These are phyloP conservation scores for Cryptoleucopteryx plumbea DNA, from an alignment of 2,113 vertebrate genomes.

Conservation along the genomic window DNA sequence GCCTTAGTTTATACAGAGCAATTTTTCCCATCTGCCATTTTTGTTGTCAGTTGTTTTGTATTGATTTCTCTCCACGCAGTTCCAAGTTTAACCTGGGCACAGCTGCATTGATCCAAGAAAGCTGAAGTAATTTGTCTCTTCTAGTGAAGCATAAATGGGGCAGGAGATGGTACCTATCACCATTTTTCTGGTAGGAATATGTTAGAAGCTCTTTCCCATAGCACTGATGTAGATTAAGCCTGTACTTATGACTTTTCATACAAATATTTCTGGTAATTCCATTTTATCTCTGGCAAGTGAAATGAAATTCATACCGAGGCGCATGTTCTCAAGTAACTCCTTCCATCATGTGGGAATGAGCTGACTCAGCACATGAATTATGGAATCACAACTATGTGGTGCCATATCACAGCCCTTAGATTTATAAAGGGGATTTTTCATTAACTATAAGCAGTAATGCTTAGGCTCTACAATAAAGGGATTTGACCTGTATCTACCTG, in stretches of 20 bases:
- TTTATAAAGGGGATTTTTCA: neutral
- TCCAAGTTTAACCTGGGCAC: neutral
- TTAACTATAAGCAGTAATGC: neutral
- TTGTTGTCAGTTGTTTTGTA: constrained; percentile 19
- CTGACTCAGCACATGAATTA: constrained; percentile 27
- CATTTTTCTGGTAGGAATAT: constrained; percentile 13
- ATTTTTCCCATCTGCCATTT: constrained; percentile 37
- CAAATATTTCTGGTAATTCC: constrained; percentile 47
- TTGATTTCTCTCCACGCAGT: neutral
- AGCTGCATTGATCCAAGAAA: neutral
- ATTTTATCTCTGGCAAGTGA: constrained; percentile 18
- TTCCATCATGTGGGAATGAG: neutral
- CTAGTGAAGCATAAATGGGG: neutral
- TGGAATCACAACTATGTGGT: neutral
- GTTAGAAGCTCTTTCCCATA: neutral
- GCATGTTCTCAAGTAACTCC: neutral
- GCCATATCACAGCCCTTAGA: neutral
- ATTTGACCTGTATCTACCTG: neutral
- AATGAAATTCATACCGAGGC: constrained; percentile 32
- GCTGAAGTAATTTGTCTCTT: constrained; percentile 15
- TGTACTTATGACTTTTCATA: neutral
- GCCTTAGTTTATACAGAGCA: neutral
- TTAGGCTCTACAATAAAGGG: neutral
- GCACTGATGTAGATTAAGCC: neutral
- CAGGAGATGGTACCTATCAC: neutral